Conservation (phyloP, 2,888 invertebrate genomes). For the Metalampra italica region DNA sequence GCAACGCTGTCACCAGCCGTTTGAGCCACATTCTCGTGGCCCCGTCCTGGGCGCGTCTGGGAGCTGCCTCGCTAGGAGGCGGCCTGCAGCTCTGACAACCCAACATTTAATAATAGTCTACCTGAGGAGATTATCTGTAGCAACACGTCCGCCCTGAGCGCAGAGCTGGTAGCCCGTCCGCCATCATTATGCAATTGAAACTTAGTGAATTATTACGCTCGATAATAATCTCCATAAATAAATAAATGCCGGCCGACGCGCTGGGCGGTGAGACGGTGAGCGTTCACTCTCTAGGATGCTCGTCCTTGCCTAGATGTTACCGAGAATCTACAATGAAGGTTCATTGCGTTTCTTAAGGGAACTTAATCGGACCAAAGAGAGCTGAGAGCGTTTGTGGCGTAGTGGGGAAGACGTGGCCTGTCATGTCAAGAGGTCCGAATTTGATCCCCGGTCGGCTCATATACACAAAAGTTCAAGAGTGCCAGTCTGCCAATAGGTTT, state of each 20-base stretch:
- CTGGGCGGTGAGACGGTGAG: slow-evolving; percentile 28
- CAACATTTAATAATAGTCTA: slow-evolving; percentile 70
- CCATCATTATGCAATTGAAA: slow-evolving; percentile 78
- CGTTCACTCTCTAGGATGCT: slow-evolving; percentile 3
- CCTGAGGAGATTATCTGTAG: slow-evolving; percentile 62
- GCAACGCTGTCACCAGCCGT: too few relatives aligned
- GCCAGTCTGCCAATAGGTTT: too few relatives aligned
- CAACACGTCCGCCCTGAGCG: slow-evolving; percentile 60
- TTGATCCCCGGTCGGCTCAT: too few relatives aligned
- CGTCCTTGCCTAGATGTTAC: background rate
- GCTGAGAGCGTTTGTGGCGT: too few relatives aligned
- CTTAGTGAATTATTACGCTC: slow-evolving; percentile 77
- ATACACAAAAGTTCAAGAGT: too few relatives aligned
- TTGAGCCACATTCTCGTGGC: background rate
- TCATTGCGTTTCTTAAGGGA: too few relatives aligned
- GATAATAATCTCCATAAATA: slow-evolving; percentile 76
- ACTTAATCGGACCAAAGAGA: too few relatives aligned
- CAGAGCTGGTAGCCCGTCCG: slow-evolving; percentile 63
- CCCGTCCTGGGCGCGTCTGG: background rate
- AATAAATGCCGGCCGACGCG: slow-evolving; percentile 52
- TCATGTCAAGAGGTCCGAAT: too few relatives aligned
- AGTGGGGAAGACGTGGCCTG: too few relatives aligned
- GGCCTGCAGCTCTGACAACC: slow-evolving; percentile 57
- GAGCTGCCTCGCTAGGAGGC: slow-evolving; percentile 28
- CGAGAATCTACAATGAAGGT: too few relatives aligned